Base-by-base conservation (phyloP, 2,113 vertebrate genomes). In the Polypterus bichir region DNA sequence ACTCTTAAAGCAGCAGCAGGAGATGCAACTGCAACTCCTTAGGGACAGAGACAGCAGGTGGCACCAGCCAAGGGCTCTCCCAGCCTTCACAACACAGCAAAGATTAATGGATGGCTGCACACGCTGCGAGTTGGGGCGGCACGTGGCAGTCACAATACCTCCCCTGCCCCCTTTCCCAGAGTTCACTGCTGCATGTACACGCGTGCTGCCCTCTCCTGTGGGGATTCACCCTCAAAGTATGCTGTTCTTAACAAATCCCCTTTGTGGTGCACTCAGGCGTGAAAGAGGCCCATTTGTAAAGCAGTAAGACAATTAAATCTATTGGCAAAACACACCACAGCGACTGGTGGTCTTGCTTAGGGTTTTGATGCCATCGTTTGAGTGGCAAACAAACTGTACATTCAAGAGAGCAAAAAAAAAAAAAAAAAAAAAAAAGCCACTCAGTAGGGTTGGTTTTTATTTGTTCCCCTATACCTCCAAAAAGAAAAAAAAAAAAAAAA, bases 201-300 rank as follows among this genome's bases (percentile, higher is more conserved):
- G 54, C 44, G 48, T 62, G 46, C 54, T 49, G 55, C 62, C 59
- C 60, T 55, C 54, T 56, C 68, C 70, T 70, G 49, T n/a, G 51
- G 62, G 57, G 71, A 59, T 57, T 71, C 62, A 52, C 64, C 59
- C 74, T 79, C 69, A 72, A 79, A 76, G 68, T 71, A 78, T 71
- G 70, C 78, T 79, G 77, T 27, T 77, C 81, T 83, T 79, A 81
- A 77, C 75, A 66, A 65, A n/a, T 67, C 61, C 61, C 65, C 73
- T 81, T 81, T 83, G 70, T 74, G 48, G 69, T 59, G 76, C 79
- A 80, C 70, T 71, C 77, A 79, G 76, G 80, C 82, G 72, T 87
- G 81, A 83, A 83, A 76, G 76, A 49, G 76, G 77, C 80, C 79
- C 77, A 81, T 86, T 85, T 85, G 83, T 82, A 78, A 85, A 82